Percentiles rank a stretch among this genome's conserved stretches.
Conservation (phyloP, 2,797 vertebrate genomes). For the Lepus townsendii region DNA sequence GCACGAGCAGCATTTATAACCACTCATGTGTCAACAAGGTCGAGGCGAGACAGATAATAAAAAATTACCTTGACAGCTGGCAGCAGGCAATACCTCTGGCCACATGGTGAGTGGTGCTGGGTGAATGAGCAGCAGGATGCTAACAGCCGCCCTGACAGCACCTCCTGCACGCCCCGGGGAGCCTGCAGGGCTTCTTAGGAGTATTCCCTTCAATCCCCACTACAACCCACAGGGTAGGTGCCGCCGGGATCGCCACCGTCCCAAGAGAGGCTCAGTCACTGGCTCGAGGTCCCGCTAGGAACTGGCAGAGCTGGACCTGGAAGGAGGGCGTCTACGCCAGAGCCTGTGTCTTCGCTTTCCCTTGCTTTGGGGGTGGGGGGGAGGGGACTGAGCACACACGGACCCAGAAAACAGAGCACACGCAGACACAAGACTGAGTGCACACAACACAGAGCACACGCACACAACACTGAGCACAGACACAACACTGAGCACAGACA, state of each 20-base stretch:
- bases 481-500: too few species aligned
- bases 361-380: neutral
- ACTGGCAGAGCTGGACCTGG: accelerated
- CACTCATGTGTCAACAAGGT: neutral
- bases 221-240: accelerated
- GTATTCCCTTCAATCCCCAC: too few species aligned
- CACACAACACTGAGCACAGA: too few species aligned
- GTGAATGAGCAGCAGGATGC: neutral
- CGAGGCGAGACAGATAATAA: neutral
- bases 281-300: neutral
- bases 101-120: too few species aligned
- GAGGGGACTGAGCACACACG: too few species aligned
- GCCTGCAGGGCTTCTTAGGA: neutral
- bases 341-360: neutral
- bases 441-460: too few species aligned
- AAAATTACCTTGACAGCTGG: neutral
- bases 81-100: neutral
- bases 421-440: too few species aligned
- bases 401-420: too few species aligned
- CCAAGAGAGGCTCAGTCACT: accelerated
- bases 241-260: neutral
- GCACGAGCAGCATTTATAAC: neutral
- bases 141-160: accelerated
- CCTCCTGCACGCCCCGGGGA: accelerated
- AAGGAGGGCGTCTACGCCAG: neutral